Evolutionary conservation across 1,140 invertebrate genomes (phyloP), one percentile per base, ranked within the genome.

Genomic region (Drosophila quadrilineata): DNA sequence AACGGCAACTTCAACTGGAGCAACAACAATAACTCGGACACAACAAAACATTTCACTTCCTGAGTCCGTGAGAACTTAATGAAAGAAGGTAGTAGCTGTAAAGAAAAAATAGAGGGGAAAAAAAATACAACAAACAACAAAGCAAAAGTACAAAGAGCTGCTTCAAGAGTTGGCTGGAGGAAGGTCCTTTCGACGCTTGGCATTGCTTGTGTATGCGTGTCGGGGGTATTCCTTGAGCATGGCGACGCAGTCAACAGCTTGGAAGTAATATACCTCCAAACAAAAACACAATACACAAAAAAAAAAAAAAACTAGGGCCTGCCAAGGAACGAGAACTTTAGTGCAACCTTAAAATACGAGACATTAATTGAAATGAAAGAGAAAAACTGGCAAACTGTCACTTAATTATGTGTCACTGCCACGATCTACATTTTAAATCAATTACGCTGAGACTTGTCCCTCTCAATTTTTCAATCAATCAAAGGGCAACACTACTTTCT

Each of bases 161-260:
- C 16, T 22, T 45, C 12, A 4, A 26, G 17, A 14, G 22, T 28
- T 56, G 43, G 49, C 54, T 60, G 70, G 69, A 50, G n/a, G 63
- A 45, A 50, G 57, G 53, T 41, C 48, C 66, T 57, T 14, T 10
- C 10, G 26, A 49, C 26, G 68, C 65, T 57, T 43, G 50, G 43
- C 49, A 54, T 56, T 40, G 66, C 52, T 40, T 57, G 75, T 24
- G n/a, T n/a, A n/a, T n/a, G n/a, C n/a, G n/a, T n/a, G n/a, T n/a
- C n/a, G n/a, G n/a, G 58, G 36, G 58, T 49, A 64, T 65, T 82
- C 56, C 73, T 85, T 77, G 69, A 85, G 45, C 6, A 60, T 46
- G 56, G 40, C 74, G 79, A 85, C 70, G 79, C 69, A 77, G 63
- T 84, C 65, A 84, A 85, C 77, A 85, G 77, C 77, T 85, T 67